These are phyloP conservation scores for Apaloderma vittatum DNA, from an alignment of 2,113 vertebrate species.

Conservation along the genomic window DNA sequence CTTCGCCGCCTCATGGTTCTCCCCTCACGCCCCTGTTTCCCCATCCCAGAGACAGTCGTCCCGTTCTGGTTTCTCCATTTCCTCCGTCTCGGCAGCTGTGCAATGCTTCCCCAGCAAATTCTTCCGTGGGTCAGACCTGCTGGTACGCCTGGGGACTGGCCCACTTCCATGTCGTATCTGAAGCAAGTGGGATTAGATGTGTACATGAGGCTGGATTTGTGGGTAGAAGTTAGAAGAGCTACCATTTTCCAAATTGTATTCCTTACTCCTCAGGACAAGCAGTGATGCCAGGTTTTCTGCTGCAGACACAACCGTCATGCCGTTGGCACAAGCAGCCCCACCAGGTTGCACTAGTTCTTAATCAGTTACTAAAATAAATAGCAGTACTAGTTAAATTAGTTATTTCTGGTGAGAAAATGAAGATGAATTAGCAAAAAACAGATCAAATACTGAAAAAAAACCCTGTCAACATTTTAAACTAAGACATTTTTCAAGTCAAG, in stretches of 20 bases:
- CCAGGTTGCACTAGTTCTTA: conserved; percentile 56
- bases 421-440: conserved; percentile 27
- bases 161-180: conserved; percentile 1
- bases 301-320: not conserved
- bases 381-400: conserved; percentile 56
- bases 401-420: conserved; percentile 62
- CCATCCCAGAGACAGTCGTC: accelerated
- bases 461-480: conserved; percentile 25
- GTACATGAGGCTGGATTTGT: not conserved
- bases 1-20: not conserved
- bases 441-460: conserved; percentile 13
- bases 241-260: not conserved
- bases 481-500: not conserved
- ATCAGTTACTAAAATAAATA: conserved; percentile 63
- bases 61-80: not conserved
- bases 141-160: not conserved
- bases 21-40: not conserved
- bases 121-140: not conserved
- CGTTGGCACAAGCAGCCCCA: conserved; percentile 18
- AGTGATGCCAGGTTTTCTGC: conserved; percentile 50
- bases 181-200: not conserved
- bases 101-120: not conserved
- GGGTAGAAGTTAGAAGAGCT: conserved; percentile 24
- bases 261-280: conserved; percentile 53
- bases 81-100: not conserved